phyloP scores from a whole-genome alignment of 2,113 vertebrate genomes.

The Campylomormyrus numenius region DNA sequence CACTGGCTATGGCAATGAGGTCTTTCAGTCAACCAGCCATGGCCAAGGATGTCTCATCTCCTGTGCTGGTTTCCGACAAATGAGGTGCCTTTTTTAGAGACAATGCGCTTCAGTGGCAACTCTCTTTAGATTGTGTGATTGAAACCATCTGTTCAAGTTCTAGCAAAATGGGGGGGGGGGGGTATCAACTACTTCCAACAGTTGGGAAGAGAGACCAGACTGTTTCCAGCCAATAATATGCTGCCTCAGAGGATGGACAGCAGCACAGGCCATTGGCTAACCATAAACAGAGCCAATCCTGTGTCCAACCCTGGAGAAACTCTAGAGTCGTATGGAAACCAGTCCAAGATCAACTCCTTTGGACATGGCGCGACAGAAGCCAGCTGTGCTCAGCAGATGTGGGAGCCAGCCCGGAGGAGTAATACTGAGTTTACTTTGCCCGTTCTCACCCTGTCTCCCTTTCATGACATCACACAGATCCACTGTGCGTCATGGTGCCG shows the following conservation, averaged over 20 bases:
- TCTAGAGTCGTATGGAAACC: background rate
- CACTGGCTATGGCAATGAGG: background rate
- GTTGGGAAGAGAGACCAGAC: slow-evolving; percentile 47
- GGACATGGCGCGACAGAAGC: background rate
- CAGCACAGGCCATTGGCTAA: slow-evolving; percentile 11
- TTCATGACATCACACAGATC: background rate
- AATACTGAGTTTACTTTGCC: background rate
- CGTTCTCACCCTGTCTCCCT: background rate
- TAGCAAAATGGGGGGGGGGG: slow-evolving; percentile 41
- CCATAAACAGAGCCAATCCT: background rate
- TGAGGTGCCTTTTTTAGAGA: background rate
- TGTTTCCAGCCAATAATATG: slow-evolving; percentile 55
- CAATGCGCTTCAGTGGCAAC: background rate
- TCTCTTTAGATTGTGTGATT: slow-evolving; percentile 30
- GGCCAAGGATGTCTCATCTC: background rate
- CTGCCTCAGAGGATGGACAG: slow-evolving; percentile 49
- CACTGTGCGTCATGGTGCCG: background rate
- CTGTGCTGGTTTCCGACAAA: background rate
- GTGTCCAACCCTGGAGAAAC: background rate
- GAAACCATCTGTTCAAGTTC: slow-evolving; percentile 53
- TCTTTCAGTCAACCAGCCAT: background rate
- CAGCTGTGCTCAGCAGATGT: slow-evolving; percentile 14
- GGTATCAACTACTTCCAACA: slow-evolving; percentile 49
- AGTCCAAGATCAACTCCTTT: slow-evolving; percentile 6
- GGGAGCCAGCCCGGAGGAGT: background rate